Conservation (phyloP, 2,888 invertebrate species). For the Hetaerina titia region DNA sequence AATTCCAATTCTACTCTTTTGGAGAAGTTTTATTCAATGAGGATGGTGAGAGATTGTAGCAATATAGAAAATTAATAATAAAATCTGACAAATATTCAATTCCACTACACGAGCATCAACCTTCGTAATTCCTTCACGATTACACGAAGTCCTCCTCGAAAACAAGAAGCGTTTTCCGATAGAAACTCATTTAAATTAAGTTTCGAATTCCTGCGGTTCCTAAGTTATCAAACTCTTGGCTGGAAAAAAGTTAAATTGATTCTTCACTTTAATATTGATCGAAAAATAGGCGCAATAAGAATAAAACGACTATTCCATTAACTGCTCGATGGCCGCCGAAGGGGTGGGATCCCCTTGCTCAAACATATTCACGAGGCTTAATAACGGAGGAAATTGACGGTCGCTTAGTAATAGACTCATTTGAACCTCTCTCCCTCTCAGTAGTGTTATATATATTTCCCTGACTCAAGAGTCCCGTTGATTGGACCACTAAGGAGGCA, state of each 20-base stretch:
- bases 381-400: background rate
- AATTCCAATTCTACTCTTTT: no score
- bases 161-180: no score
- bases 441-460: background rate
- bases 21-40: no score
- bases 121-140: no score
- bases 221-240: no score
- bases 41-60: no score
- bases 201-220: no score
- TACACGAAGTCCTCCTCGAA: no score
- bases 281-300: background rate
- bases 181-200: no score
- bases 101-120: no score
- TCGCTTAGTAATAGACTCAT: constrained; percentile 31
- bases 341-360: background rate
- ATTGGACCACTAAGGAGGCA: background rate
- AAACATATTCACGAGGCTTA: background rate
- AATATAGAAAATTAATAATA: no score
- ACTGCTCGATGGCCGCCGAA: background rate
- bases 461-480: background rate
- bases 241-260: background rate
- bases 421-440: background rate
- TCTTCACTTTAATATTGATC: background rate
- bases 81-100: no score
- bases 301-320: background rate